phyloP scores from a whole-genome alignment of 1,140 invertebrate genomes.

The Magallana gigas region DNA sequence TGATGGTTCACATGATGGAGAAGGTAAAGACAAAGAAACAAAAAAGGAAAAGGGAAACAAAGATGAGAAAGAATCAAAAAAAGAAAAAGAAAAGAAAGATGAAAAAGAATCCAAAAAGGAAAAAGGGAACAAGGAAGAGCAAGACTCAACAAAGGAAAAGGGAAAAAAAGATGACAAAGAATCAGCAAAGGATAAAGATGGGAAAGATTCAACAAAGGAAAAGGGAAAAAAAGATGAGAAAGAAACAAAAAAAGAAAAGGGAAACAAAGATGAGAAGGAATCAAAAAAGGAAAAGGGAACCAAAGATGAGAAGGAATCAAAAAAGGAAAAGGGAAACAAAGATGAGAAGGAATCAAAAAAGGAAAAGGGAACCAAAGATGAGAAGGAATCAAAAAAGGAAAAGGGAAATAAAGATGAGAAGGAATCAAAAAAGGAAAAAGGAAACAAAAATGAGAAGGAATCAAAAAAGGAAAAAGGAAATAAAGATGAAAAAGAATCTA shows the following conservation, averaged over 20 bases:
- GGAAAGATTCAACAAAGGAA: not conserved
- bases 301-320: not conserved
- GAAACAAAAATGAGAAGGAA: not conserved
- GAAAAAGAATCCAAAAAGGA: slow-evolving; percentile 7
- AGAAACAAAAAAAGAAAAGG: not conserved
- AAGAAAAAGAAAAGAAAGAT: not conserved
- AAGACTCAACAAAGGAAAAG: not conserved
- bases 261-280: not conserved
- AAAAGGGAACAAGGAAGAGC: not conserved
- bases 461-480: not conserved
- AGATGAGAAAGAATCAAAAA: not conserved
- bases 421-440: not conserved
- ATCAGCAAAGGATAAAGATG: not conserved
- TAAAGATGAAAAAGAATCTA: not conserved
- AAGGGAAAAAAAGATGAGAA: not conserved
- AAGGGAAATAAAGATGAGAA: not conserved
- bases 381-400: slow-evolving; percentile 8
- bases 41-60: not conserved
- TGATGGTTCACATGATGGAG: not conserved
- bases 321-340: not conserved
- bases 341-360: not conserved
- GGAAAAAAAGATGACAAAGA: not conserved
- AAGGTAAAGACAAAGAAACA: not conserved
- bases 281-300: not conserved
- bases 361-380: not conserved